Evolutionary conservation across 2,888 invertebrate species (phyloP), one percentile per base, ranked within the genome.

Genomic region (Ectemnius cavifrons): DNA sequence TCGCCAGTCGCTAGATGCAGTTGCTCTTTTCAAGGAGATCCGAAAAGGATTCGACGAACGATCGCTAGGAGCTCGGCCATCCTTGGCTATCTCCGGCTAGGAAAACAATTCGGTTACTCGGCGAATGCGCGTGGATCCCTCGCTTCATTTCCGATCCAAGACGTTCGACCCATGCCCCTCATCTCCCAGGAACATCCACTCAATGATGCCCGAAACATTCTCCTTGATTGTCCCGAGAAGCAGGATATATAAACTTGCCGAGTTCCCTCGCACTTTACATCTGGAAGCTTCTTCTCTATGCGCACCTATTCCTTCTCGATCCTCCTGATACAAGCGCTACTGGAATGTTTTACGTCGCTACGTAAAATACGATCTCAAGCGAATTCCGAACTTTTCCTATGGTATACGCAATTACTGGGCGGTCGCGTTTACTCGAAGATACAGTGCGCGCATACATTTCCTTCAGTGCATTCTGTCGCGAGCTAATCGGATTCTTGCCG

Each of bases 31-130:
- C 45, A 23, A 70, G 52, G 60, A 74, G 57, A 71, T 71, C 78
- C 73, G 59, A 68, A 76, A 77, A 77, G 61, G 63, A 73, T 67
- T 69, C 67, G 72, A 72, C 66, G 47, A 46, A 14, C 16, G 57
- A 67, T 79, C 70, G 68, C 63, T 37, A n/a, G 63, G 63, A 16
- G 37, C 27, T 45, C 37, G 67, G 46, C 66, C 27, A 52, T 67
- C 58, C 68, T 49, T 28, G 56, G 52, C 63, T 28, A 28, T 56
- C 37, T 37, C 37, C 37, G 18, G 47, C 71, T 72, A 77, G 64
- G 66, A 73, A 75, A 78, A 79, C 78, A 78, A 78, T 79, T 78
- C 79, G 70, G 70, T 68, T 64, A 58, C 72, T 65, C 56, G 58
- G 20, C 75, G 67, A 68, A 13, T 52, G n/a, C 73, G 64, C 70